Base-by-base conservation (phyloP, 2,797 vertebrate species). In the Leucoraja ocellata region DNA sequence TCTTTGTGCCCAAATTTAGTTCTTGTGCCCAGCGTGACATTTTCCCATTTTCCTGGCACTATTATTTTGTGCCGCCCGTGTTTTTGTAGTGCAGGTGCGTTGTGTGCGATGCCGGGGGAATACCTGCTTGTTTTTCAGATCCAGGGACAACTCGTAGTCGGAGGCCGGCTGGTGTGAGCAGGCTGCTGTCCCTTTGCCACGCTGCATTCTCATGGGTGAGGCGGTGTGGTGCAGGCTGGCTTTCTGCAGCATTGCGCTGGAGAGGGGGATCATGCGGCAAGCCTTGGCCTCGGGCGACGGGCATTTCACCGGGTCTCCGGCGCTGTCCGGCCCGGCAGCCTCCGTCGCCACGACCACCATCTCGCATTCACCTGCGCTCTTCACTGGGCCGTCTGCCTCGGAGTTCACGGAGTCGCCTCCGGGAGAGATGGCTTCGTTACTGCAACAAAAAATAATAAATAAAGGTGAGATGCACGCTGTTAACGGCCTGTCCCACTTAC, bases 111-210 rank as follows among this genome's bases (percentile, higher is more conserved):
- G 71, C 76, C 28, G 14, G 0, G 21, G 32, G 0, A 76, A 76
- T 96, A 99, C 98, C 98, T 99, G 99, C 97, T 99, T 99, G 97
- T 98, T 99, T 98, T 99, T 99, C 97, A 99, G 98, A 97, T 99
- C 98, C 97, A 99, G 97, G 94, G 99, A 99, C 96, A 99, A 98
- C 96, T 99, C 98, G 97, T 99, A 99, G 96, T 99, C 98, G 93
- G 98, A 98, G 94, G 97, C 95, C 95, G 97, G 95, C 93, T 97
- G 95, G 95, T 98, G 98, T 94, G 98, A 98, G 97, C 98, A 98
- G 95, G 97, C 97, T 95, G 97, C 97, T 94, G 96, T 93, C 94
- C 95, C 96, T 95, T 96, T 96, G 95, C 98, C 98, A 96, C 97
- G 97, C 96, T 98, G 98, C 96, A 98, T 97, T 97, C 96, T 97